Conservation (phyloP, 2,888 invertebrate species). For the Stegophylla sp. region DNA sequence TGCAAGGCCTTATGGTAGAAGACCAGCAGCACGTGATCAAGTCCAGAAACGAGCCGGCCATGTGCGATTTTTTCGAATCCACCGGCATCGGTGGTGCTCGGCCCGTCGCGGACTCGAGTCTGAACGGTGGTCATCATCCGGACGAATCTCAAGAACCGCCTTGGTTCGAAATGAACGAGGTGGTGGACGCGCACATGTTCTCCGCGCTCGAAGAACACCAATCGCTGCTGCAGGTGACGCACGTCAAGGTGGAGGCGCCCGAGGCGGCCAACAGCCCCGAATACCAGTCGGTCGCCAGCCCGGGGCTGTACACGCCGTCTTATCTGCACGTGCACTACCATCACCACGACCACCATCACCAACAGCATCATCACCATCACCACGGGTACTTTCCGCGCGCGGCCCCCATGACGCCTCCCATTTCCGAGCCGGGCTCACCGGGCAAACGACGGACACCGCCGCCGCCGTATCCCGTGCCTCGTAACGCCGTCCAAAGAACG, state of each 20-base stretch:
- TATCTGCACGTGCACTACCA: slow-evolving; percentile 54
- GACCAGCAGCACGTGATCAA: slow-evolving; percentile 41
- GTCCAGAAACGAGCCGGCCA: slow-evolving; percentile 54
- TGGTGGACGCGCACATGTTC: slow-evolving; percentile 52
- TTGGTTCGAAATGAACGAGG: slow-evolving; percentile 56
- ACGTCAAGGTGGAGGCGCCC: slow-evolving; percentile 50
- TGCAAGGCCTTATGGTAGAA: slow-evolving; percentile 52
- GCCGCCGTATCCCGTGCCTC: slow-evolving; percentile 85
- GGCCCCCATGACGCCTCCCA: slow-evolving; percentile 85
- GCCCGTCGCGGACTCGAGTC: neutral
- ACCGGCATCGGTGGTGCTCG: neutral
- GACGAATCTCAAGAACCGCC: slow-evolving; percentile 51
- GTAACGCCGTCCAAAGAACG: slow-evolving; percentile 64
- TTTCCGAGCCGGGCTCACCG: slow-evolving; percentile 81
- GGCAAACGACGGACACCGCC: slow-evolving; percentile 66
- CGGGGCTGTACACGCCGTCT: slow-evolving; percentile 48
- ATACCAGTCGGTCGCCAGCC: slow-evolving; percentile 52
- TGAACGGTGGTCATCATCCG: slow-evolving; percentile 38
- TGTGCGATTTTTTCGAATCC: slow-evolving; percentile 49
- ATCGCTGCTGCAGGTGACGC: slow-evolving; percentile 50
- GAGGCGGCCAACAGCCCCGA: slow-evolving; percentile 50
- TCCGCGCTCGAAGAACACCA: slow-evolving; percentile 44
- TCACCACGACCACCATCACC: slow-evolving; percentile 57
- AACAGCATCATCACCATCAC: slow-evolving; percentile 65
- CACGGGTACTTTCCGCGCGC: slow-evolving; percentile 67